Percentiles rank a stretch among this genome's conserved stretches.
These are phyloP conservation scores for Eumacrocentrus americanus DNA, from an alignment of 2,888 invertebrate genomes.

Conservation along the genomic window DNA sequence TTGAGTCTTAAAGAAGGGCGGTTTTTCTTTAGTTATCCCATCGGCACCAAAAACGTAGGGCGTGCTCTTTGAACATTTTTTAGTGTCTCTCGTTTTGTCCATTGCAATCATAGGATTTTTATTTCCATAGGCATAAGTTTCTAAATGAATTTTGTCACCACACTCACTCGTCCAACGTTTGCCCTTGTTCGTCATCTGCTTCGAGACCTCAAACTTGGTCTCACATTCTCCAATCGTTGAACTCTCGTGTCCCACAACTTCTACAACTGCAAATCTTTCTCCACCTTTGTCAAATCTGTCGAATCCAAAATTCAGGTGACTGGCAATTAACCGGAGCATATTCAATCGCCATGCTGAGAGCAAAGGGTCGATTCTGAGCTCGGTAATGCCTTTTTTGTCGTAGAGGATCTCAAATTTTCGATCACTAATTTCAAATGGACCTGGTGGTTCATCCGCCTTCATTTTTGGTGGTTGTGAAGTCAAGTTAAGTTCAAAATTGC, in stretches of 20 bases:
- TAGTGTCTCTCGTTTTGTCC: constrained; percentile 25
- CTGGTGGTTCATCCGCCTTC: not conserved
- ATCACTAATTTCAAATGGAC: not conserved
- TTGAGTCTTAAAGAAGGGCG: not conserved
- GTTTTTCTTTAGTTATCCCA: not conserved
- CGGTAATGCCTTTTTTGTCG: constrained; percentile 11
- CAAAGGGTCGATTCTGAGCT: not conserved
- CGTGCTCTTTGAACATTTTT: constrained; percentile 27
- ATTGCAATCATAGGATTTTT: constrained; percentile 29
- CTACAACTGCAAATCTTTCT: constrained; percentile 16
- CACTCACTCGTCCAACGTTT: constrained; percentile 20
- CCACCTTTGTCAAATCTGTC: constrained; percentile 16
- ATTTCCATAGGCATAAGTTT: constrained; percentile 20
- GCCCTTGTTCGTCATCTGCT: constrained; percentile 15
- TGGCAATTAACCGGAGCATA: constrained; percentile 4
- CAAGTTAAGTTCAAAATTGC: not conserved
- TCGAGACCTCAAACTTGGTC: constrained; percentile 18
- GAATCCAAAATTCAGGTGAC: constrained; percentile 22
- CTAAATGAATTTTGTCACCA: constrained; percentile 21
- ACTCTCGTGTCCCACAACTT: constrained; percentile 8
- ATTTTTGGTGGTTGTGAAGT: not conserved
- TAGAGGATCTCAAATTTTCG: constrained; percentile 24
- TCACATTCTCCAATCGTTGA: constrained; percentile 23
- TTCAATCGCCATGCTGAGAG: not conserved
- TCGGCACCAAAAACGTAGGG: constrained; percentile 25